Base-by-base conservation (phyloP, 1,140 invertebrate genomes). In the Drosophila persimilis region DNA sequence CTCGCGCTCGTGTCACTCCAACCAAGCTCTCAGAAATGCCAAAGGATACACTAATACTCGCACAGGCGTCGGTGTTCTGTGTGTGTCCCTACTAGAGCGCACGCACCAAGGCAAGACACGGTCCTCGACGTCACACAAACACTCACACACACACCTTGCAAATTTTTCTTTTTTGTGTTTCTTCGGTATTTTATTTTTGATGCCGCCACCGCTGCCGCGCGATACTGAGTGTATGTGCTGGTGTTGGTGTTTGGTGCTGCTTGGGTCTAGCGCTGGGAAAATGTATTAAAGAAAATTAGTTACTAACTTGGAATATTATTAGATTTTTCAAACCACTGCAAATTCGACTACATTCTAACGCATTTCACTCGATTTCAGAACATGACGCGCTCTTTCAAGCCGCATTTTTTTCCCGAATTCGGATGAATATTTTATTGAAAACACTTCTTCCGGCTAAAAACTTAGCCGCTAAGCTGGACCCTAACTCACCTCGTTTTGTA, bases 161-260 rank as follows among this genome's bases (percentile, higher is more conserved):
- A 85, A 85, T 80, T 84, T 79, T 85, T 84, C 60, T 80, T 75
- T 73, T 75, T 79, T 75, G 50, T 67, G 75, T 62, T 79, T 84
- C 80, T 83, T 76, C 51, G 65, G 66, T 76, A 75, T 76, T 76
- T 69, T 77, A 75, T 76, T 76, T 69, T 77, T 60, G 65, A 61
- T 83, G 80, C 80, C 72, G 80, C 80, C 75, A 57, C 78, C 69
- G 80, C 80, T 72, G 55, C 78, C 69, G 74, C 74, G 64, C 31
- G 15, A 22, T 7, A 35, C 51, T 62, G 55, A 53, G 84, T 59
- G 31, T 59, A 61, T 56, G 84, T 62, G 43, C 24, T 44, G 39
- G 45, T 69, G 67, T 56, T 43, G 47, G 41, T 69, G 9, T 31
- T 51, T 26, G 48, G 22, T 26, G 50, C 13, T 53, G 41, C 50